A percentile compares a stretch with the other conserved stretches of the same genome.
phyloP scores from a whole-genome alignment of 2,113 vertebrate genomes.

The Oreochromis spilurus region DNA sequence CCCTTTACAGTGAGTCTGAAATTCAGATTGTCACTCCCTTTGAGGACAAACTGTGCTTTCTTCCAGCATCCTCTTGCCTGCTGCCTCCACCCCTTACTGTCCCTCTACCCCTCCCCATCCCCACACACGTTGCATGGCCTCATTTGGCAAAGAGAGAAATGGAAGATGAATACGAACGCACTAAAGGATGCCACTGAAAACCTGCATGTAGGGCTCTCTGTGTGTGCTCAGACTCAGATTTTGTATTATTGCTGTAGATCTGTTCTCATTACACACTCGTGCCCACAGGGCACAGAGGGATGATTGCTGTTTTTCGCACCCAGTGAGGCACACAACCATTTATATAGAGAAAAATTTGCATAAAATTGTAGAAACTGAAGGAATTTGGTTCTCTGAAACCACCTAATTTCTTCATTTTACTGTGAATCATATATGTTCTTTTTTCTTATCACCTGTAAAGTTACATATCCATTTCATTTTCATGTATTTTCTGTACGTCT shows the following conservation, averaged over 20 bases:
- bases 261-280: conserved; percentile 61
- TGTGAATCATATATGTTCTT: not conserved
- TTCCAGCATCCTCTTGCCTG: not conserved
- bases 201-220: not conserved
- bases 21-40: conserved; percentile 17
- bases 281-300: conserved; percentile 35
- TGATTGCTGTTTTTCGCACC: conserved; percentile 49
- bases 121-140: conserved; percentile 27
- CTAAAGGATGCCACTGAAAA: not conserved
- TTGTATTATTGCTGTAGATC: conserved; percentile 51
- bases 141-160: conserved; percentile 38
- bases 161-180: conserved; percentile 5
- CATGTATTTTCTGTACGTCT: not conserved
- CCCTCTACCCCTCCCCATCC: not conserved
- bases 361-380: conserved; percentile 31
- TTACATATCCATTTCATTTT: not conserved
- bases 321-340: conserved; percentile 37
- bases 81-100: not conserved
- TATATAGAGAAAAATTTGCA: conserved; percentile 38
- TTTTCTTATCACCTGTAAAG: not conserved
- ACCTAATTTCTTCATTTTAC: not conserved
- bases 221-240: conserved; percentile 11
- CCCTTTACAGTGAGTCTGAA: conserved; percentile 1
- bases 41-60: conserved; percentile 20
- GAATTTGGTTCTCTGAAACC: not conserved